phyloP scores from a whole-genome alignment of 2,113 vertebrate genomes.

The Cryptomyrus ogoouensis region DNA sequence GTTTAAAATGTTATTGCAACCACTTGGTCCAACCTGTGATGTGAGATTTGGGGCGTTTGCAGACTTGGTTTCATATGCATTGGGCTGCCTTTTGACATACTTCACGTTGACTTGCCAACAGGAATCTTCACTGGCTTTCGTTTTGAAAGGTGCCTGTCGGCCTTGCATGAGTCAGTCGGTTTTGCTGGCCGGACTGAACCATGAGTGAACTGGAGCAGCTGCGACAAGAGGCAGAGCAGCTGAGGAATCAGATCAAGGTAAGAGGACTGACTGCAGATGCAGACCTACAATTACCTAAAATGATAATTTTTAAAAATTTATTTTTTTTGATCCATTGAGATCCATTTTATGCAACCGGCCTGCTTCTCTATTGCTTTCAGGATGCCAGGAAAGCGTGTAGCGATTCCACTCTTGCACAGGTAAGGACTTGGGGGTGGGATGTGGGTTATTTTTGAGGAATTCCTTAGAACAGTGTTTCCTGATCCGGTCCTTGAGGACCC shows the following conservation, averaged over 20 bases:
- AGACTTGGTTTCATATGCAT: background rate
- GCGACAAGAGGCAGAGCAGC: conserved; percentile 91
- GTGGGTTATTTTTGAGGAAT: background rate
- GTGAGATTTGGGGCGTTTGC: background rate
- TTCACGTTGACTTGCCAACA: background rate
- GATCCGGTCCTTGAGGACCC: too few relatives aligned
- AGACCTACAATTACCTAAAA: background rate
- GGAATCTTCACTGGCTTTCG: background rate
- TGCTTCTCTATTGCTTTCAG: conserved; percentile 57
- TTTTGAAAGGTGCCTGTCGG: background rate
- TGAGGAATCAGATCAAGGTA: conserved; percentile 93
- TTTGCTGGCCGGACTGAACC: conserved; percentile 43
- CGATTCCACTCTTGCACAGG: conserved; percentile 90
- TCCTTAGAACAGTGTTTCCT: background rate
- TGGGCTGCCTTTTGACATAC: background rate
- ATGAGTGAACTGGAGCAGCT: conserved; percentile 98
- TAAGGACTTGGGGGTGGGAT: conserved; percentile 37
- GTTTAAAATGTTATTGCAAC: background rate
- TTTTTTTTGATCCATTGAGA: background rate
- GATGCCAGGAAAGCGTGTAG: conserved; percentile 96
- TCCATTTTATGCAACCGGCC: background rate
- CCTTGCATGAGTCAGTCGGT: conserved; percentile 6
- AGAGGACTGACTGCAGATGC: conserved; percentile 25
- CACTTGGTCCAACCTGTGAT: background rate
- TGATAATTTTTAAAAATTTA: background rate